Percentiles rank a stretch among this genome's conserved stretches.
These are phyloP conservation scores for Hypotaenidia philippensis DNA, from an alignment of 2,797 vertebrate species.

Conservation along the genomic window DNA sequence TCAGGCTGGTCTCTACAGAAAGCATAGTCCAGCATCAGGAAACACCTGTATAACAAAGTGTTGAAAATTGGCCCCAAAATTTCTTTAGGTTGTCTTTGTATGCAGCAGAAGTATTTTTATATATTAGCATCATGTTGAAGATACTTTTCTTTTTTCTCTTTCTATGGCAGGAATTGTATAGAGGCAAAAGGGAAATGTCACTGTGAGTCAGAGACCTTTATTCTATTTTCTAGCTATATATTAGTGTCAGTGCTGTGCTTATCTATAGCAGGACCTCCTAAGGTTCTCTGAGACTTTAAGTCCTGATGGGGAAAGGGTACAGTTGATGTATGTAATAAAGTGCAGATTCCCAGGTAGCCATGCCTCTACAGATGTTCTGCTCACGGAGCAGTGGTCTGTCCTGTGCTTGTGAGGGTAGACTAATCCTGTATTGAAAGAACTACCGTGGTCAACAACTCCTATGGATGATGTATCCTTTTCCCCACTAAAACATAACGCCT, in stretches of 20 bases:
- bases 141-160: not conserved
- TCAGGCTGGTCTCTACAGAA: not conserved
- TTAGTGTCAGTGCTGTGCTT: not conserved
- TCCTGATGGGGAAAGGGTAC: not conserved
- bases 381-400: rapidly evolving
- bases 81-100: not conserved
- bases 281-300: not conserved
- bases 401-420: not conserved
- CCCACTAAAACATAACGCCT: not conserved
- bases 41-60: not conserved
- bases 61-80: not conserved
- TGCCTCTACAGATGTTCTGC: not conserved
- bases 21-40: not conserved
- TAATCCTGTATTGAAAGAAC: not conserved
- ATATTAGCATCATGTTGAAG: not conserved
- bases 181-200: not conserved
- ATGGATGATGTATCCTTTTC: not conserved
- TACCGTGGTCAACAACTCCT: not conserved
- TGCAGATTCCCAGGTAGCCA: not conserved
- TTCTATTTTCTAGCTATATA: not conserved
- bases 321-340: not conserved
- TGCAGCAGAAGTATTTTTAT: not conserved
- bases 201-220: not conserved
- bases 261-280: not conserved
- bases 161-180: not conserved